Conservation (phyloP, 2,888 invertebrate species). For the Leptogaster cylindrica region DNA sequence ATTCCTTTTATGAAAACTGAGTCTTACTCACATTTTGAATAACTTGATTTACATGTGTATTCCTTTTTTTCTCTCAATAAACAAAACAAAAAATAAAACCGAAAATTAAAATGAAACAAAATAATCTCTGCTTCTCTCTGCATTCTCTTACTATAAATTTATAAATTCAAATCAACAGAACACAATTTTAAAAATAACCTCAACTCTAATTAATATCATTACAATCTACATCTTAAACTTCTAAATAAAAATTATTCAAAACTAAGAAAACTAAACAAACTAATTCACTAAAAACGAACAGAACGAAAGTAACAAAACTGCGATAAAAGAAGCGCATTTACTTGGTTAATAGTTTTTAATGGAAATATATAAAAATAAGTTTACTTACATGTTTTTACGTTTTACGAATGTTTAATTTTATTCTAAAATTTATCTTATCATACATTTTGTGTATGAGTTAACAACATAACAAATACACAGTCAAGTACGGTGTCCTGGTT, state of each 20-base stretch:
- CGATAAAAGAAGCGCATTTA: conserved; percentile 31
- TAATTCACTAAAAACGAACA: background rate
- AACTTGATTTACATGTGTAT: background rate
- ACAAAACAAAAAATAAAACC: background rate
- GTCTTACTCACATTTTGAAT: background rate
- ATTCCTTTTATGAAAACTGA: background rate
- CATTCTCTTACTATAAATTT: background rate
- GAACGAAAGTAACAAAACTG: conserved; percentile 7
- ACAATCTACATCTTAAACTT: conserved; percentile 9
- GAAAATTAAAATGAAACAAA: background rate
- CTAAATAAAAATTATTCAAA: background rate
- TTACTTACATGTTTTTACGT: conserved; percentile 39
- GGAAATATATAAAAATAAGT: conserved; percentile 25
- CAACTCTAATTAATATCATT: background rate
- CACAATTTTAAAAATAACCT: background rate
- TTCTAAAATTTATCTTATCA: conserved; percentile 30
- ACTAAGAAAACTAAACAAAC: background rate
- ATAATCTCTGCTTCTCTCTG: conserved; percentile 37
- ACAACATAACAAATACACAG: conserved; percentile 39
- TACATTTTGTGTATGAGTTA: conserved; percentile 36
- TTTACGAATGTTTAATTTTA: conserved; percentile 22
- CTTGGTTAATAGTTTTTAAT: conserved; percentile 11
- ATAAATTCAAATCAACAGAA: background rate
- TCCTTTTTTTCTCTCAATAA: conserved; percentile 6
- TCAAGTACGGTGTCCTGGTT: conserved; percentile 27